Percentiles rank a stretch among this genome's conserved stretches.
Conservation (phyloP, 2,113 vertebrate genomes). For the Misgurnus mizolepis region DNA sequence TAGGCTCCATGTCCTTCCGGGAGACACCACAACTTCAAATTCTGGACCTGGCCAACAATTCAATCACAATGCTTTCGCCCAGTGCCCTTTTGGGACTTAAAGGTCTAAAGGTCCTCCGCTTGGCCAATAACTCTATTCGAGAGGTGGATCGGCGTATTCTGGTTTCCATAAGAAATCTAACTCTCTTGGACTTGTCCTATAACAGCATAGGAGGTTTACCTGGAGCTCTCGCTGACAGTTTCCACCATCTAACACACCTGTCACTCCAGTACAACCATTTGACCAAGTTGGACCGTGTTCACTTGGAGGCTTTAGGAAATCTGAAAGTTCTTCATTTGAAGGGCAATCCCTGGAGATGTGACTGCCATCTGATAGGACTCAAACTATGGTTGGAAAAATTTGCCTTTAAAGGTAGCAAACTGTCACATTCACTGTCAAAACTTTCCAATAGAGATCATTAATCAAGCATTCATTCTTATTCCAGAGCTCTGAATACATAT, state of each 20-base stretch:
- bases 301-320: conserved; percentile 84
- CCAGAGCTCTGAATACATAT: background rate
- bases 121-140: conserved; percentile 86
- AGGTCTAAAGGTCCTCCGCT: conserved; percentile 81
- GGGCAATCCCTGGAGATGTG: conserved; percentile 93
- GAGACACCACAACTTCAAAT: conserved; percentile 80
- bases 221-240: conserved; percentile 77
- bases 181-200: conserved; percentile 87
- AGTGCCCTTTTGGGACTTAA: conserved; percentile 82
- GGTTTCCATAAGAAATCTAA: conserved; percentile 80
- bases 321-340: conserved; percentile 82
- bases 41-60: conserved; percentile 92
- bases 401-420: conserved; percentile 85
- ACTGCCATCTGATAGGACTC: conserved; percentile 87
- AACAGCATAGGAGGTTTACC: conserved; percentile 86
- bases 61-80: conserved; percentile 81
- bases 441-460: background rate
- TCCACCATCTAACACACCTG: conserved; percentile 86
- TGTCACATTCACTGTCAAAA: background rate
- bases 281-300: conserved; percentile 79
- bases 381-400: conserved; percentile 98
- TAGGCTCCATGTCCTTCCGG: conserved; percentile 82
- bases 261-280: conserved; percentile 85
- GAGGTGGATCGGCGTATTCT: conserved; percentile 86
- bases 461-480: background rate